Base-by-base conservation (phyloP, 2,888 invertebrate species). In the Conus canariensis region DNA sequence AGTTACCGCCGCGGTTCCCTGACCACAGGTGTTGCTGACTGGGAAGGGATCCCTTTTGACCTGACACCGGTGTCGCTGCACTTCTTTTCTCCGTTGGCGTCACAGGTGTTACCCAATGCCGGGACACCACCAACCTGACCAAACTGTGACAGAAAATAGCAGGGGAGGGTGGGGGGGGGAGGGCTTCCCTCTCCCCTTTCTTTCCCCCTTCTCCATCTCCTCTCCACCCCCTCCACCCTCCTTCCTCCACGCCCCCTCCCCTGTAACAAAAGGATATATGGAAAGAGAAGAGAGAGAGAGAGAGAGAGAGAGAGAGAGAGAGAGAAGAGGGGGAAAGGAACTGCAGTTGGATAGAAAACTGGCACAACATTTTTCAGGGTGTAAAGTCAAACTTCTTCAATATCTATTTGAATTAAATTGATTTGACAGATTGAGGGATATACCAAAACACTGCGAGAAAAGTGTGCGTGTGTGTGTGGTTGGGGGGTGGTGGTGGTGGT, bases 261-360 rank as follows among this genome's bases (percentile, higher is more conserved):
- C 45, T 45, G 45, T 45, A 45, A 45, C 45, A 4, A 45, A 45
- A 45, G 45, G 45, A 30, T 30, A 30, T 30, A 30, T 30, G 30
- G 30, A 30, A 30, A 30, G 30, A n/a, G n/a, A 19, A 70, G 19
- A 70, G 22, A 12, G 70, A 70, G 19, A 70, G 58, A 82, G 82
- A 89, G 89, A 89, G 89, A 85, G 85, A 89, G 70, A 85, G 85
- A 85, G 89, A 82, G 85, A 89, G 85, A 89, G 89, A 89, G 89
- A 64, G 85, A 64, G 89, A 67, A 85, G 70, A 85, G 67, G 60
- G 85, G 60, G 70, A 14, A n/a, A 7, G 70, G 7, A 8, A 70
- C 14, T 14, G 64, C 14, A 64, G 64, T 1, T 1, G 16, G 7
- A 6, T 1, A 64, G 64, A 64, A 16, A 64, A 16, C 14, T 64